Conservation (phyloP, 2,113 vertebrate species). For the Urocynchramus pylzowi region DNA sequence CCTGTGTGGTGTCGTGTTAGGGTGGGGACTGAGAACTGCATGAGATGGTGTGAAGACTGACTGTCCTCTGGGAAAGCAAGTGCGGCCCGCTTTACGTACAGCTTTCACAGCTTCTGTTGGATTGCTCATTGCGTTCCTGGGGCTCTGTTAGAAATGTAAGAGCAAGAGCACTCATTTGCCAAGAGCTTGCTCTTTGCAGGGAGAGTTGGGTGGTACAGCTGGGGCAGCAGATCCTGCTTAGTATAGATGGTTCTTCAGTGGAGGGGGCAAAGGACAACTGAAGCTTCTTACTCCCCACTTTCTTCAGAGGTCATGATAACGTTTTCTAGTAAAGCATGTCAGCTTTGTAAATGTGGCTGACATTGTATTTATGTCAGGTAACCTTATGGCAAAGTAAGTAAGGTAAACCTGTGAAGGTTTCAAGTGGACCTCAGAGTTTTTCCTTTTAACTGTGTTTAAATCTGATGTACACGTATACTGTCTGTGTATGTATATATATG, state of each 20-base stretch:
- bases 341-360: neutral
- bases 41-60: neutral
- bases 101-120: neutral
- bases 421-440: neutral
- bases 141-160: neutral
- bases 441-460: neutral
- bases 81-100: neutral
- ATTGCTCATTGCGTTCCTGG: neutral
- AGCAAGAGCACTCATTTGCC: neutral
- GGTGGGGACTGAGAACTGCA: neutral
- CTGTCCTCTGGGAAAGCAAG: neutral
- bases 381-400: neutral
- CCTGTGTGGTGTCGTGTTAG: neutral
- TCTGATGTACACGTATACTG: neutral
- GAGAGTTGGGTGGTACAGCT: neutral
- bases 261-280: neutral
- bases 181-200: neutral
- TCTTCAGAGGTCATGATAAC: neutral
- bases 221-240: neutral
- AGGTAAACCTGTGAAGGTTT: neutral
- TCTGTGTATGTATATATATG: neutral
- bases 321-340: neutral
- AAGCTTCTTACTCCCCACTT: neutral
- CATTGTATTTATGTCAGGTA: neutral
- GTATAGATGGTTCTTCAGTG: neutral